Conservation (phyloP, 2,113 vertebrate genomes). For the Podarcis muralis region DNA sequence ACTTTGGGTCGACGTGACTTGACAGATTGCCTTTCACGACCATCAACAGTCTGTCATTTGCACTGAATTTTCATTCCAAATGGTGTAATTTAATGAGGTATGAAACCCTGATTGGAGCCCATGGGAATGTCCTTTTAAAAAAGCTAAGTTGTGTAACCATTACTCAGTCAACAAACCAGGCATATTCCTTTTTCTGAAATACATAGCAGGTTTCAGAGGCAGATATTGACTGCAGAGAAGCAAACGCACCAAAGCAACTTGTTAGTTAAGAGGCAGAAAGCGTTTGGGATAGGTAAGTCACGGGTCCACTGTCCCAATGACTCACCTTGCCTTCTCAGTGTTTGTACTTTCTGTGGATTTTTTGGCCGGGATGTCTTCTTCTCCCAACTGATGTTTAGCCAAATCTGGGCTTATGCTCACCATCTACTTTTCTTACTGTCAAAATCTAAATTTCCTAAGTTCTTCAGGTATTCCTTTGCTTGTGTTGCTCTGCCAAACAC, state of each 20-base stretch:
- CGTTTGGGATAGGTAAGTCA: not conserved
- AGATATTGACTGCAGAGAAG: not conserved
- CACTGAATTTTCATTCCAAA: constrained; percentile 50
- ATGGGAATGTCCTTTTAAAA: constrained; percentile 68
- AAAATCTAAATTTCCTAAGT: not conserved
- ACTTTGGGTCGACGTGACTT: constrained; percentile 52
- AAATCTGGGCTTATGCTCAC: not conserved
- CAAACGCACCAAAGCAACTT: not conserved
- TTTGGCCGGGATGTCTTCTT: too few species aligned
- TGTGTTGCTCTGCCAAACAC: not conserved
- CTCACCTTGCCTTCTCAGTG: too few species aligned
- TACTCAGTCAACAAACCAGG: constrained; percentile 36
- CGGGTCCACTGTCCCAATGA: not conserved
- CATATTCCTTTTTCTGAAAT: not conserved
- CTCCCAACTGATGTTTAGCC: not conserved
- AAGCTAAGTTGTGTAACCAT: constrained; percentile 50
- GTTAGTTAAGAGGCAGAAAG: not conserved
- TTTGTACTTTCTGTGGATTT: not conserved
- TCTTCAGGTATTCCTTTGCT: not conserved
- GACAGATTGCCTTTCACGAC: constrained; percentile 36
- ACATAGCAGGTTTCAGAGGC: not conserved
- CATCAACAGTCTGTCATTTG: constrained; percentile 65
- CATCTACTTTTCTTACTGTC: not conserved
- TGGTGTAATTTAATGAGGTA: constrained; percentile 38
- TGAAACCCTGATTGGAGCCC: constrained; percentile 46